These are phyloP conservation scores for Machimus rusticus DNA, from an alignment of 2,888 invertebrate genomes.

Conservation along the genomic window DNA sequence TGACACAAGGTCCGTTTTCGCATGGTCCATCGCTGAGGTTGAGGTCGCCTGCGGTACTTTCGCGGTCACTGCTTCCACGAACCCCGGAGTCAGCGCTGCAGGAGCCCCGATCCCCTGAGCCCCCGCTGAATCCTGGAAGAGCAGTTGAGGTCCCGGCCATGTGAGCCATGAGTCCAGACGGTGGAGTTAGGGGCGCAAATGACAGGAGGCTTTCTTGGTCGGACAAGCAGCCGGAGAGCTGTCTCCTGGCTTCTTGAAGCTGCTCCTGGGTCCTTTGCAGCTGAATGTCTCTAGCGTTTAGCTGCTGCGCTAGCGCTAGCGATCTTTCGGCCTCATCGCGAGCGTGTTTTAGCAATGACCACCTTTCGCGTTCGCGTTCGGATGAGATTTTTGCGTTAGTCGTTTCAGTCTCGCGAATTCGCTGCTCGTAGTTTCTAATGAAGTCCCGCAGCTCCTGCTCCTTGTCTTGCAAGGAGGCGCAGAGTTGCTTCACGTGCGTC, in stretches of 20 bases:
- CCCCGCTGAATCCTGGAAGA: constrained; percentile 55
- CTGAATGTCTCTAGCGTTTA: constrained; percentile 86
- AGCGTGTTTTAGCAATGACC: constrained; percentile 86
- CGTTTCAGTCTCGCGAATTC: constrained; percentile 82
- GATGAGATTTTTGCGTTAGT: constrained; percentile 66
- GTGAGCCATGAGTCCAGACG: constrained; percentile 65
- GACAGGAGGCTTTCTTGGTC: constrained; percentile 85
- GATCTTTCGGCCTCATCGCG: constrained; percentile 90
- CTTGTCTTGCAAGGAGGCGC: constrained; percentile 92
- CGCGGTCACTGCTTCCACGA: constrained; percentile 78
- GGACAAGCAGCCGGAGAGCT: constrained; percentile 82
- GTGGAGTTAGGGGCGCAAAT: constrained; percentile 72
- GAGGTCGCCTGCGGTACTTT: constrained; percentile 78
- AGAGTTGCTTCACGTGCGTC: constrained; percentile 94
- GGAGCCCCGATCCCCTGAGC: constrained; percentile 75
- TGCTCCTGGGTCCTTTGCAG: constrained; percentile 86
- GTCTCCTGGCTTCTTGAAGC: constrained; percentile 80
- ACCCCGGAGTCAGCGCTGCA: constrained; percentile 89
- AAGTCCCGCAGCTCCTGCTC: constrained; percentile 93
- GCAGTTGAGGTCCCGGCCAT: constrained; percentile 52
- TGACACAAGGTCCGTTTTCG: constrained; percentile 63
- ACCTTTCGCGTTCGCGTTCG: constrained; percentile 87
- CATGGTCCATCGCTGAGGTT: constrained; percentile 76
- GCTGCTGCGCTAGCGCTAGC: constrained; percentile 83
- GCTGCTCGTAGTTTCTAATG: constrained; percentile 92